Percentiles rank a stretch among this genome's conserved stretches.
Conservation (phyloP, 2,888 invertebrate species). For the Drosophila birchii region DNA sequence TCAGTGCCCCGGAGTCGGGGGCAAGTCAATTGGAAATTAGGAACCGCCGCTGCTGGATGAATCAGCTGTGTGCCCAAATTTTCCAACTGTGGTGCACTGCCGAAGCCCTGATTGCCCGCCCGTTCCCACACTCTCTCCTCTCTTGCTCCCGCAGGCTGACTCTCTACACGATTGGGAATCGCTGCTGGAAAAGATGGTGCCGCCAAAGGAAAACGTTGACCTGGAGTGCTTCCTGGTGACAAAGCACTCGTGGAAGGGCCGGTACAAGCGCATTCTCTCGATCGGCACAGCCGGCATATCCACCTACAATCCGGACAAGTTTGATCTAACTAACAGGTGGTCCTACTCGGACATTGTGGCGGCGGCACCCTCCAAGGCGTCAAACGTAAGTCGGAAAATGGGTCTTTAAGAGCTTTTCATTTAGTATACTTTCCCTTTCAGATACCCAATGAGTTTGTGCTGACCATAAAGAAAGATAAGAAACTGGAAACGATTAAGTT, state of each 20-base stretch:
- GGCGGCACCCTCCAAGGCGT: constrained; percentile 87
- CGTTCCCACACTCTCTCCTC: constrained; percentile 22
- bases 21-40: constrained; percentile 43
- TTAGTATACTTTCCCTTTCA: constrained; percentile 50
- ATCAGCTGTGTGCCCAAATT: constrained; percentile 37
- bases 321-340: constrained; percentile 98
- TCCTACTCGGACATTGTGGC: constrained; percentile 92
- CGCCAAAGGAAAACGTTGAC: constrained; percentile 94
- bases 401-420: background rate
- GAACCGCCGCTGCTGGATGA: constrained; percentile 25
- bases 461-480: constrained; percentile 94
- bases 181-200: constrained; percentile 65
- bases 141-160: constrained; percentile 9
- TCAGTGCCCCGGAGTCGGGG: constrained; percentile 45
- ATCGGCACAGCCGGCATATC: constrained; percentile 97
- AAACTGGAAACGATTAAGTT: constrained; percentile 98
- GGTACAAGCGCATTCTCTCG: constrained; percentile 98
- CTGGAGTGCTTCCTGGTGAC: constrained; percentile 98
- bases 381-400: constrained; percentile 81
- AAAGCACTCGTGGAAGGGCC: constrained; percentile 99
- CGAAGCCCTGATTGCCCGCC: constrained; percentile 14
- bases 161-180: constrained; percentile 12
- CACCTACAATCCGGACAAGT: constrained; percentile 96
- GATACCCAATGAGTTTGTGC: constrained; percentile 89
- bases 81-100: constrained; percentile 5